These are phyloP conservation scores for Cricetomys ansorgei DNA, from an alignment of 2,113 vertebrate species.

Conservation along the genomic window DNA sequence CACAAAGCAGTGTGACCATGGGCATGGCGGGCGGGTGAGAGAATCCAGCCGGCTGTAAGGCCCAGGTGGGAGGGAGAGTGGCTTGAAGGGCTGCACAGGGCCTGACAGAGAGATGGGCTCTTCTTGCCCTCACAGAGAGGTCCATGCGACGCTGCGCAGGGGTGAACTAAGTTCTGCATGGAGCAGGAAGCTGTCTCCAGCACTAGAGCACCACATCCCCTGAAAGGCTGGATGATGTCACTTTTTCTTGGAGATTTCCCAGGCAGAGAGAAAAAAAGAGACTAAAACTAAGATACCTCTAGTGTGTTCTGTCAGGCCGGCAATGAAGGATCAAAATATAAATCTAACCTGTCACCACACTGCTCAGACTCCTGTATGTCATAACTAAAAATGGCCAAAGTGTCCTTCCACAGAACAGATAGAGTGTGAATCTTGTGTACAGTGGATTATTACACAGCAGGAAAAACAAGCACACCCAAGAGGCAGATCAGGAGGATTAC, in stretches of 20 bases:
- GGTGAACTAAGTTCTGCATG: neutral
- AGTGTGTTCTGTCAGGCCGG: neutral
- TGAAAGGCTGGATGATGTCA: neutral
- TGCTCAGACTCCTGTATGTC: neutral
- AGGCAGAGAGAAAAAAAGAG: neutral
- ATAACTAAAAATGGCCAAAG: neutral
- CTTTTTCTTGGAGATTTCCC: conserved; percentile 16
- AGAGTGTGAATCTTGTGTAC: neutral
- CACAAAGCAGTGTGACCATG: neutral
- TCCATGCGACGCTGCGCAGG: neutral
- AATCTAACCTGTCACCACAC: neutral
- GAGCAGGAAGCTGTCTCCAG: neutral
- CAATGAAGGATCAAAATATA: neutral
- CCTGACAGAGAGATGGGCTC: neutral
- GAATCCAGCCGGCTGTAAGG: neutral
- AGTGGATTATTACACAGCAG: neutral
- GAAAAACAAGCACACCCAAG: neutral
- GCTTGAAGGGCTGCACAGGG: neutral
- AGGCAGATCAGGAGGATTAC: neutral
- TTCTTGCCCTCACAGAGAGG: neutral
- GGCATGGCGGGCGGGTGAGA: neutral
- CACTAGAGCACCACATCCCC: neutral
- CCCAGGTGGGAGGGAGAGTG: neutral
- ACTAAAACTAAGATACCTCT: neutral
- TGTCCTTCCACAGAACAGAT: neutral